Base-by-base conservation (phyloP, 2,797 vertebrate species). In the Salarias fasciatus region DNA sequence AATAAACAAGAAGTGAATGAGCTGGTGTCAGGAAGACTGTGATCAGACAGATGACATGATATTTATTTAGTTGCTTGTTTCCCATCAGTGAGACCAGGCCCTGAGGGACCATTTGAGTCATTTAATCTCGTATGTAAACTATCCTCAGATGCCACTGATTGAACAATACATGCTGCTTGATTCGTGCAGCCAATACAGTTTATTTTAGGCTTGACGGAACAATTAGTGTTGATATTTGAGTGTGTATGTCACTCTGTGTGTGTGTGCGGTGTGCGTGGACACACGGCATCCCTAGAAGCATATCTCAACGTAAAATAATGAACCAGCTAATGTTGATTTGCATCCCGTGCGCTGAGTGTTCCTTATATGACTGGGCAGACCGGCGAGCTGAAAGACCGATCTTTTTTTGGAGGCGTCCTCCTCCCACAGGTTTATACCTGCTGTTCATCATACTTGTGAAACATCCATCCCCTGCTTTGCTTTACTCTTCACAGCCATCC, bases 1-100 rank as follows among this genome's bases (percentile, higher is more conserved):
- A 83, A 87, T 91, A 89, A 92, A 93, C 88, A 91, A 90, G 75
- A 82, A 86, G 77, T 87, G 83, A 81, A 89, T 79, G 85, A 88
- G 80, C 83, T 88, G 63, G 81, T 87, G 90, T 87, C 84, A 83
- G 83, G 87, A 91, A 90, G 85, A 72, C 75, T 60, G 63, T 47
- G 66, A 86, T 88, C 77, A 80, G 80, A 86, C 69, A 56, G 69
- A 83, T 86, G 87, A 87, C 81, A 79, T 64, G 66, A 63, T 90
- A 85, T 92, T 92, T 92, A 87, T 92, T 93, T 90, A 90, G 85
- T 69, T 84, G 84, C 85, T 91, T 85, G 88, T 89, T 91, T 92
- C 88, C 88, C 85, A 90, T 90, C 83, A 85, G 74, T 57, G 68
- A 81, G 79, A 72, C 65, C 30, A 66, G 80, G 51, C 69, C 86